Conservation (phyloP, 2,888 invertebrate species). For the Diploptera punctata region DNA sequence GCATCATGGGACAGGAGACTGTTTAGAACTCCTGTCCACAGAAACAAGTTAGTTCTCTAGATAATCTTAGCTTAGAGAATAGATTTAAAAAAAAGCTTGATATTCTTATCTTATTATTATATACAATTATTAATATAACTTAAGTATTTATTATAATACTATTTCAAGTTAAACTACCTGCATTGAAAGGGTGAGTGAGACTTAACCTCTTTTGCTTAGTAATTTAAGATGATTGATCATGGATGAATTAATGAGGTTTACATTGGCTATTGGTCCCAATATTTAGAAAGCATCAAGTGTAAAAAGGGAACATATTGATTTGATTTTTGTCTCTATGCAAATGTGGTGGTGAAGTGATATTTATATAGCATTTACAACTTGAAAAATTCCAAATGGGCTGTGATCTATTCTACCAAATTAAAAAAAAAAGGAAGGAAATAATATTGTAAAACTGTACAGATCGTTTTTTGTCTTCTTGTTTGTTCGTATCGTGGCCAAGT, state of each 20-base stretch:
- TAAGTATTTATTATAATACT: constrained; percentile 44
- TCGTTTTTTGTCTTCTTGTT: constrained; percentile 68
- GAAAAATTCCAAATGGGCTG: constrained; percentile 82
- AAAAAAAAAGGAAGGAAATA: constrained; percentile 55
- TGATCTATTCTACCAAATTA: constrained; percentile 66
- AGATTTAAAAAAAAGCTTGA: constrained; percentile 42
- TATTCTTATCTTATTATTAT: constrained; percentile 45
- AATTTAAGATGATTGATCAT: constrained; percentile 34
- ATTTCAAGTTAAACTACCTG: constrained; percentile 40
- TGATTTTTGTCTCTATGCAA: neutral
- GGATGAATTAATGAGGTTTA: constrained; percentile 20
- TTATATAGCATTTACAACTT: constrained; percentile 47
- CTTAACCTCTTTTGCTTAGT: constrained; percentile 39
- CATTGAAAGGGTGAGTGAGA: constrained; percentile 33
- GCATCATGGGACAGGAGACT: constrained; percentile 32
- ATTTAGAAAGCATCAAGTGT: neutral
- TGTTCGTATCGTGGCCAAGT: constrained; percentile 39
- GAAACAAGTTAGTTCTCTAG: constrained; percentile 28
- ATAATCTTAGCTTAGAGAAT: constrained; percentile 32
- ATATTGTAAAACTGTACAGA: constrained; percentile 64
- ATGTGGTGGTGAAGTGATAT: constrained; percentile 3
- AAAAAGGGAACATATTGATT: neutral
- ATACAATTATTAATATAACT: constrained; percentile 45
- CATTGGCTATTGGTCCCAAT: constrained; percentile 42
- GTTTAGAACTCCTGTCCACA: constrained; percentile 28